Percentiles rank a stretch among this genome's conserved stretches.
Conservation (phyloP, 2,888 invertebrate genomes). For the Lamellibrachia satsuma region DNA sequence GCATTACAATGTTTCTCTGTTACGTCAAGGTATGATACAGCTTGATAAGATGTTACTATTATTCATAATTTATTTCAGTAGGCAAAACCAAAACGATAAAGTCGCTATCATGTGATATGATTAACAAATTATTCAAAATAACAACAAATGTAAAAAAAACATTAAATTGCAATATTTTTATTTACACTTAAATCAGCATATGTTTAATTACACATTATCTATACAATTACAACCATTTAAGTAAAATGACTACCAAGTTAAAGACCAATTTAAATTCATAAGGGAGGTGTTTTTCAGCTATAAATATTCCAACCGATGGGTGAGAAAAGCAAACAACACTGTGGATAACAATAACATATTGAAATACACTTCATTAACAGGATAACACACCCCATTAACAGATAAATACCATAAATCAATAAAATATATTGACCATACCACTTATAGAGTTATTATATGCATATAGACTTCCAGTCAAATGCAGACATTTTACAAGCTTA, state of each 20-base stretch:
- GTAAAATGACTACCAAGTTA: background rate
- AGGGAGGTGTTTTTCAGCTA: background rate
- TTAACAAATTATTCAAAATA: background rate
- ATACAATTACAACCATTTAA: background rate
- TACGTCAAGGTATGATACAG: background rate
- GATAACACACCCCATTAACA: too few species aligned
- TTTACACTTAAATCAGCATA: background rate
- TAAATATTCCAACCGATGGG: background rate
- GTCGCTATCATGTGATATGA: background rate
- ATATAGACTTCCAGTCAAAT: background rate
- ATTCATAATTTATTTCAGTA: too few species aligned
- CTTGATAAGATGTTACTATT: background rate
- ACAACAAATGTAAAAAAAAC: background rate
- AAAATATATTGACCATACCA: background rate
- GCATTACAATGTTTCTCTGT: background rate
- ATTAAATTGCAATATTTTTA: background rate
- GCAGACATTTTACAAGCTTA: background rate
- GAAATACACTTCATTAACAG: background rate
- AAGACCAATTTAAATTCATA: background rate
- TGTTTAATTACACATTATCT: background rate
- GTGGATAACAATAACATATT: background rate
- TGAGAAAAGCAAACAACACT: background rate
- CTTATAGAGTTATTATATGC: background rate
- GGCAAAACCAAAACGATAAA: background rate
- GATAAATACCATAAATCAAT: background rate